Evolutionary conservation across 2,113 vertebrate genomes (phyloP).

Genomic region (Ophthalmolycus amberensis): DNA sequence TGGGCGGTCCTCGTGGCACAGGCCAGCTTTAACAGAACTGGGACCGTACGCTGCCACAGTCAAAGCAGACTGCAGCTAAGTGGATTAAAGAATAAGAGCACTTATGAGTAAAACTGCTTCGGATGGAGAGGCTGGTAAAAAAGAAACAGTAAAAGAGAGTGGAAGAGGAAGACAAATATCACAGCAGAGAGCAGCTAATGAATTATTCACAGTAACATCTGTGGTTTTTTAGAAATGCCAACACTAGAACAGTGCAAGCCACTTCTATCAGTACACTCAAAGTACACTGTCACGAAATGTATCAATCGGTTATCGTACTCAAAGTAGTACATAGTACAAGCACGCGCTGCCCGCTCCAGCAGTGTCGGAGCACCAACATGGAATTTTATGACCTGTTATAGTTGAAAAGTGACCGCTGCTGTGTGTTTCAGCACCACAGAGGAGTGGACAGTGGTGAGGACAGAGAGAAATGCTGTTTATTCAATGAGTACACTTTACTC

Average conservation of each 20-base stretch:
- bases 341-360: too few relatives aligned
- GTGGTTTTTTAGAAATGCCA: constrained; percentile 51
- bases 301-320: neutral
- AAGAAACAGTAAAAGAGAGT: neutral
- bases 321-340: neutral
- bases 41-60: constrained; percentile 36
- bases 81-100: constrained; percentile 72
- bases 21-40: constrained; percentile 55
- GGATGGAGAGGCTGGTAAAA: constrained; percentile 40
- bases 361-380: too few relatives aligned
- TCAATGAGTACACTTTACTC: neutral
- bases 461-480: too few relatives aligned
- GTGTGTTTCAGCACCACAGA: neutral
- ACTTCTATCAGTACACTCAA: neutral
- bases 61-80: constrained; percentile 56
- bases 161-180: constrained; percentile 48
- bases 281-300: neutral
- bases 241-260: constrained; percentile 18
- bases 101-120: constrained; percentile 60
- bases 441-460: neutral
- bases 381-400: neutral
- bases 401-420: neutral
- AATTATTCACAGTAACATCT: constrained; percentile 73
- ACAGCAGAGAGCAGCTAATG: constrained; percentile 49
- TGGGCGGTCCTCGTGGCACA: constrained; percentile 46